These are phyloP conservation scores for Lytechinus pictus DNA, from an alignment of 35 echinoderm and acorn worm species.

Conservation along the genomic window DNA sequence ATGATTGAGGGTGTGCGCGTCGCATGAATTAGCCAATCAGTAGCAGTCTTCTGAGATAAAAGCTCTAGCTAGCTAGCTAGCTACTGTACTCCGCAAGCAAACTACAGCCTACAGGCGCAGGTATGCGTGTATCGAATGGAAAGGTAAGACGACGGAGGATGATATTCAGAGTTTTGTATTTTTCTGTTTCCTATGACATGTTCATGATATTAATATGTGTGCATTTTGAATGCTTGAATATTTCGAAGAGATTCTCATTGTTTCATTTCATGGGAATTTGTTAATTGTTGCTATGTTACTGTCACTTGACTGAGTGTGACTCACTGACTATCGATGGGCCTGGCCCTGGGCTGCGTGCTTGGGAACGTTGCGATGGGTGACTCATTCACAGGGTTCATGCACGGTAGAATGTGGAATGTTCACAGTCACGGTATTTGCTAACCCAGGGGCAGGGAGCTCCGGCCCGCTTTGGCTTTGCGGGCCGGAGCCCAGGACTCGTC, in stretches of 20 bases:
- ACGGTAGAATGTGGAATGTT: neutral
- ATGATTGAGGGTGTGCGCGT: slow-evolving; percentile 10
- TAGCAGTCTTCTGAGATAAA: too few species aligned
- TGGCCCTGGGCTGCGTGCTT: neutral
- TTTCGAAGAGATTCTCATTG: neutral
- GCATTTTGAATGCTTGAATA: too few species aligned
- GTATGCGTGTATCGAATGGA: neutral
- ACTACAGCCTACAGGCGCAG: too few species aligned
- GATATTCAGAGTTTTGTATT: too few species aligned
- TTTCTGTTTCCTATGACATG: too few species aligned
- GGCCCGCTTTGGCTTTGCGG: too few species aligned
- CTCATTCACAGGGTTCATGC: neutral
- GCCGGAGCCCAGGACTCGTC: too few species aligned
- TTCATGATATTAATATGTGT: too few species aligned
- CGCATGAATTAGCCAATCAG: slow-evolving; percentile 46
- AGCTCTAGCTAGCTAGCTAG: too few species aligned
- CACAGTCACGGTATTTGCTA: too few species aligned
- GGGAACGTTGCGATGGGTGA: neutral
- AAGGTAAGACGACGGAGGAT: neutral
- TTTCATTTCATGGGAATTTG: neutral
- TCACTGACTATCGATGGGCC: neutral
- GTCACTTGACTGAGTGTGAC: neutral
- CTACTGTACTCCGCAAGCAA: too few species aligned
- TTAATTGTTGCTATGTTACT: neutral
- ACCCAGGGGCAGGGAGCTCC: too few species aligned